Evolutionary conservation across 2,888 invertebrate genomes (phyloP).

Genomic region (Rhyacophila evoluta): DNA sequence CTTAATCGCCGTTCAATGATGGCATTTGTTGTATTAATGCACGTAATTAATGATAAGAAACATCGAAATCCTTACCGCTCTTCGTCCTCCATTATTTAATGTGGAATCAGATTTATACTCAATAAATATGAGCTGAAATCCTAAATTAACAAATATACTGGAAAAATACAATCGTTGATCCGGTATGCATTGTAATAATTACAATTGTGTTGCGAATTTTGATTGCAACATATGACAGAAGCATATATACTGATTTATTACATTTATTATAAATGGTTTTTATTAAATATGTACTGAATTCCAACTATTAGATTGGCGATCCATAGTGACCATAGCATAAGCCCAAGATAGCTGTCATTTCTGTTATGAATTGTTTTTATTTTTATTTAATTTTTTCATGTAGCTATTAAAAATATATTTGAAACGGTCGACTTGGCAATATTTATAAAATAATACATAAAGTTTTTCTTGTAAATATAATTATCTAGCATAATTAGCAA

Average conservation of each 20-base stretch:
- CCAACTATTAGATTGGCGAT: neutral
- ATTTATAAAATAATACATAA: too few relatives aligned
- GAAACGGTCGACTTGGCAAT: too few relatives aligned
- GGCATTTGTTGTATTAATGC: neutral
- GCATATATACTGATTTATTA: neutral
- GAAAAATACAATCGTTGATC: neutral
- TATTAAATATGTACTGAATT: neutral
- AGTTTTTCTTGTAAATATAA: too few relatives aligned
- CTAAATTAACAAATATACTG: neutral
- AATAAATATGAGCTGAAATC: too few relatives aligned
- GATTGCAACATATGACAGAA: neutral
- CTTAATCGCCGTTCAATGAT: neutral
- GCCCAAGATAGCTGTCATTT: constrained; percentile 37
- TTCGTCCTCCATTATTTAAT: neutral
- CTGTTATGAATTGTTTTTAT: constrained; percentile 41
- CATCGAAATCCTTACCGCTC: neutral
- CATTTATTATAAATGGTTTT: neutral
- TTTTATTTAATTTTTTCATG: constrained; percentile 21
- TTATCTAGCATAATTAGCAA: too few relatives aligned
- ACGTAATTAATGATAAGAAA: too few relatives aligned
- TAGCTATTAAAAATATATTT: neutral
- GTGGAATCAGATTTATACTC: too few relatives aligned
- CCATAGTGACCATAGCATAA: neutral
- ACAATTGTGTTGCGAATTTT: too few relatives aligned
- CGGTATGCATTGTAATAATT: neutral